Percentiles rank a stretch among this genome's conserved stretches.
phyloP scores from a whole-genome alignment of 1,140 invertebrate species.

The Belonocnema kinseyi region DNA sequence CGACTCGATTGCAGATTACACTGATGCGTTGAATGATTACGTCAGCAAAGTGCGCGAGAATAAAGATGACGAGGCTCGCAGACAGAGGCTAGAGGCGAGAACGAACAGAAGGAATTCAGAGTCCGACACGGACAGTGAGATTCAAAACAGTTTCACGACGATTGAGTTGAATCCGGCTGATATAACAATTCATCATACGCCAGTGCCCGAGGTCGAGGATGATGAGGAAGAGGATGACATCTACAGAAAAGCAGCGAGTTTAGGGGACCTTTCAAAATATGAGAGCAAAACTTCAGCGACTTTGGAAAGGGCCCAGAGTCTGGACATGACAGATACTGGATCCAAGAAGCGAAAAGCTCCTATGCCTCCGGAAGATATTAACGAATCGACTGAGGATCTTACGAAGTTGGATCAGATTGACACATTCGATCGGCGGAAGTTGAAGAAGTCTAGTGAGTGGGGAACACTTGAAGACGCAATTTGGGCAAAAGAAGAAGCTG shows the following conservation, averaged over 20 bases:
- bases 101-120: slow-evolving; percentile 72
- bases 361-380: slow-evolving; percentile 75
- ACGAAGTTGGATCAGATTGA: slow-evolving; percentile 80
- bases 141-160: slow-evolving; percentile 74
- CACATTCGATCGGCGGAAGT: slow-evolving; percentile 80
- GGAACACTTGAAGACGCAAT: slow-evolving; percentile 86
- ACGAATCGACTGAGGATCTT: slow-evolving; percentile 79
- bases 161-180: slow-evolving; percentile 85
- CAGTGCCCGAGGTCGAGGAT: slow-evolving; percentile 75
- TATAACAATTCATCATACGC: slow-evolving; percentile 84
- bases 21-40: slow-evolving; percentile 57
- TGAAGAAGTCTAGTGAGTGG: slow-evolving; percentile 86
- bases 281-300: slow-evolving; percentile 79
- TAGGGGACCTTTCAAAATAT: slow-evolving; percentile 87
- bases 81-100: slow-evolving; percentile 51
- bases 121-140: slow-evolving; percentile 74
- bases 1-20: slow-evolving; percentile 62
- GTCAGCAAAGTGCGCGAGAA: slow-evolving; percentile 55
- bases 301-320: slow-evolving; percentile 87
- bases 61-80: slow-evolving; percentile 49
- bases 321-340: slow-evolving; percentile 84
- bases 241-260: slow-evolving; percentile 86
- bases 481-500: slow-evolving; percentile 67
- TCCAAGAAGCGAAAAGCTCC: slow-evolving; percentile 83
- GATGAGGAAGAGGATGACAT: slow-evolving; percentile 77